Base-by-base conservation (phyloP, 2,797 vertebrate species). In the Kryptolebias ocellatus region DNA sequence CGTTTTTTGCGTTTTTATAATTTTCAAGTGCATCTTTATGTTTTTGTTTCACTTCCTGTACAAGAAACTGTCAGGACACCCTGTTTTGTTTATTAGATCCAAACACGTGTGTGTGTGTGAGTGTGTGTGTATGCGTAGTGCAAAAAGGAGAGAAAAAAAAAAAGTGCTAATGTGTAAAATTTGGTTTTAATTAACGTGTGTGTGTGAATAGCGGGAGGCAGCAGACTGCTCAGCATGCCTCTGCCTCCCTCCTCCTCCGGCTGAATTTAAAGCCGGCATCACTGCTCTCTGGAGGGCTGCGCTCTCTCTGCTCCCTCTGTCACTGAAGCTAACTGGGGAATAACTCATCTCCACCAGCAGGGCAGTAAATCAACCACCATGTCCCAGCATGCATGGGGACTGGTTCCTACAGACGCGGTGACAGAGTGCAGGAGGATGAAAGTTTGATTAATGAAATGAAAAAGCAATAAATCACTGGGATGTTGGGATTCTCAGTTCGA, bases 241-340 rank as follows among this genome's bases (percentile, higher is more conserved):
- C 27, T 60, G 42, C 60, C 59, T n/a, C 52, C 34, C 51, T 55
- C 63, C 27, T 34, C 69, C 52, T 14, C 49, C 75, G 53, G 67
- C 58, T 57, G 86, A 83, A 88, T 75, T 87, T 80, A 85, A 67
- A 68, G 68, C 63, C 67, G 78, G 70, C 44, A 31, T 76, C 71
- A 81, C 77, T 56, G 59, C 78, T 87, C 78, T 78, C 72, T 31
- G 80, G 75, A 72, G 86, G 78, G 71, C 73, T 14, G n/a, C 9
- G 63, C 46, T 64, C 67, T 60, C 61, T 53, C 74, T 20, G 68
- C 80, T 79, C 66, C 37, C 74, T 54, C 72, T 81, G 80, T 65
- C 77, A 73, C 59, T 2, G 39, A 51, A 77, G 67, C 65, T 83
- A 77, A 87, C 76, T 39, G 64, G 70, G 69, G 65, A 70, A 85